Evolutionary conservation across 2,888 invertebrate species (phyloP), one percentile per base, ranked within the genome.

Genomic region (Arctia plantaginis): DNA sequence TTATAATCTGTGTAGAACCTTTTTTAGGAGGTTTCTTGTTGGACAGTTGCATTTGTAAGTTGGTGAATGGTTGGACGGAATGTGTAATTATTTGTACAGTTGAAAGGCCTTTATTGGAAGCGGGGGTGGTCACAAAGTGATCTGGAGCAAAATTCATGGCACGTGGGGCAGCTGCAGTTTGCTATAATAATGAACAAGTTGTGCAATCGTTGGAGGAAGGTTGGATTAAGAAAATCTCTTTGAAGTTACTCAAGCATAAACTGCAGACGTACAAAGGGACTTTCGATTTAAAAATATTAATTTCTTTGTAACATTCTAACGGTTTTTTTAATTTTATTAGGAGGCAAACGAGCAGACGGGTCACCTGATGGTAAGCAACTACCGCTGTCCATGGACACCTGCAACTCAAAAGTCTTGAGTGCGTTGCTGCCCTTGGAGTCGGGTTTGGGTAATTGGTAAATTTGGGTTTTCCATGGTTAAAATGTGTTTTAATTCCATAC

Each of bases 121-220:
- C 76, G 86, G 80, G 85, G 88, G 88, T 83, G 88, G 59, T 81
- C 79, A 82, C 83, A 86, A 86, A 80, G 70, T 83, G 82, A 92
- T 89, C 82, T 91, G 86, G 92, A 91, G 89, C 90, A 87, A 78
- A 81, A 84, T 80, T 81, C 80, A 78, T 81, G 82, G 88, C 91
- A 87, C 90, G 90, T 86, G 90, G 85, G 80, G 76, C 90, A 91
- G 89, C 91, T 90, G 91, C 86, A 71, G 67, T 67, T 78, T 59
- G n/a, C 62, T 65, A 69, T 39, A 79, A 76, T 78, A 75, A 73
- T 74, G 71, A 76, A 84, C 71, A 83, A 82, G 78, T 83, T 85
- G 82, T 78, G 85, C 79, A 82, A 85, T 78, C 64, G 69, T 35
- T 67, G 77, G 68, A 78, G 77, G 74, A 66, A 69, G 70, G 27